Conservation (phyloP, 1,140 invertebrate species). For the Lepidurus couesii region DNA sequence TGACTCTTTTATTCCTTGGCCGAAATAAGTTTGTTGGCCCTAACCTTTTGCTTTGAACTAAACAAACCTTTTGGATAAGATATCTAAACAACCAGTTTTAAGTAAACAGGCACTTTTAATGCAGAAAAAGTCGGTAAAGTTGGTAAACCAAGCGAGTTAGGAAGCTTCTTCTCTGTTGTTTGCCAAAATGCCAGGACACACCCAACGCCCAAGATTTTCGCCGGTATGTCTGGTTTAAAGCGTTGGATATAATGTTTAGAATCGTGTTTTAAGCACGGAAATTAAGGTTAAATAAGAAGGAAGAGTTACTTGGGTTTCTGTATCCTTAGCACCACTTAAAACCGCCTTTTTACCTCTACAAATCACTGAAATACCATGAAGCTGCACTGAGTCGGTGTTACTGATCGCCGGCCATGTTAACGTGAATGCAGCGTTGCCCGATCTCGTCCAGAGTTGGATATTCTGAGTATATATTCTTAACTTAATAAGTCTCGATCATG, state of each 20-base stretch:
- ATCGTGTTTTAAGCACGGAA: background rate
- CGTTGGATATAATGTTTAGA: background rate
- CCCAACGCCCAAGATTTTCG: conserved; percentile 10
- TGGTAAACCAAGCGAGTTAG: background rate
- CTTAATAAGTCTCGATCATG: too few relatives aligned
- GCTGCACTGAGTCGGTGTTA: conserved; percentile 20
- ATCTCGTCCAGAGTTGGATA: background rate
- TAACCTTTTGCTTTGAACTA: too few relatives aligned
- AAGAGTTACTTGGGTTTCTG: background rate
- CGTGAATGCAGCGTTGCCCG: background rate
- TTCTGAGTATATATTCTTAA: background rate
- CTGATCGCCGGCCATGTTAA: conserved; percentile 20
- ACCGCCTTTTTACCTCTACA: background rate
- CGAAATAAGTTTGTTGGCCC: too few relatives aligned
- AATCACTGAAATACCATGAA: conserved; percentile 22
- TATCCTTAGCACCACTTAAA: conserved; percentile 22
- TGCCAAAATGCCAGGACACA: background rate
- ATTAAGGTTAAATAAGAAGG: background rate
- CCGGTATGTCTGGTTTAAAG: background rate
- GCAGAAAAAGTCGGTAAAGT: background rate
- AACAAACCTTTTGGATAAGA: too few relatives aligned
- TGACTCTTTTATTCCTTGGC: too few relatives aligned
- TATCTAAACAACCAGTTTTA: too few relatives aligned
- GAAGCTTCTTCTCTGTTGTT: background rate
- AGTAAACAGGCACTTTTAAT: too few relatives aligned